Percentiles rank a stretch among this genome's conserved stretches.
These are phyloP conservation scores for Sesamia inferens DNA, from an alignment of 2,888 invertebrate genomes.

Conservation along the genomic window DNA sequence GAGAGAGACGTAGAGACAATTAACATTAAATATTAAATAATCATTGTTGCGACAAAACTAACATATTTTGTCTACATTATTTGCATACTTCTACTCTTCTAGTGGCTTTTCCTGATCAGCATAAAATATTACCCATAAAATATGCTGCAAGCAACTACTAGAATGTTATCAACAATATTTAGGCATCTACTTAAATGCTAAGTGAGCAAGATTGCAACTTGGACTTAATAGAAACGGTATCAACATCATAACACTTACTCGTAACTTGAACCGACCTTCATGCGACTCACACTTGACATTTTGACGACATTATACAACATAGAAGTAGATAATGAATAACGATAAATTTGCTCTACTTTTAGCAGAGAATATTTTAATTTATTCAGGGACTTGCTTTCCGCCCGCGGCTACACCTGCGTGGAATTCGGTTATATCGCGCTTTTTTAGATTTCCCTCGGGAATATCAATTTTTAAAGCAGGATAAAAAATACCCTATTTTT, in stretches of 20 bases:
- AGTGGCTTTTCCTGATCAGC: background rate
- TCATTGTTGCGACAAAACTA: too few species aligned
- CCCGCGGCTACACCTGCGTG: too few species aligned
- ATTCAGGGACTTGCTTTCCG: too few species aligned
- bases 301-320: slow-evolving; percentile 47
- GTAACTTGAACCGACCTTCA: slow-evolving; percentile 51
- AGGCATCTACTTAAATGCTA: slow-evolving; percentile 29
- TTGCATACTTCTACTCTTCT: background rate
- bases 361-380: slow-evolving; percentile 7
- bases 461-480: too few species aligned
- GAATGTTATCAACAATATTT: background rate
- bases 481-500: too few species aligned
- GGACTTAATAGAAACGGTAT: slow-evolving; percentile 23
- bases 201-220: slow-evolving; percentile 25
- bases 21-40: too few species aligned
- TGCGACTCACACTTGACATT: slow-evolving; percentile 69
- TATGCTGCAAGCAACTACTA: background rate
- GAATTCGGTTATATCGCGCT: too few species aligned
- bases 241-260: slow-evolving; percentile 43
- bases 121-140: slow-evolving; percentile 8
- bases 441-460: too few species aligned
- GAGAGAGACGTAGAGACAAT: too few species aligned
- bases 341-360: slow-evolving; percentile 42
- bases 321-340: slow-evolving; percentile 10
- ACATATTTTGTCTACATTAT: background rate